These are phyloP conservation scores for Phainopepla nitens DNA, from an alignment of 2,113 vertebrate species.

Conservation along the genomic window DNA sequence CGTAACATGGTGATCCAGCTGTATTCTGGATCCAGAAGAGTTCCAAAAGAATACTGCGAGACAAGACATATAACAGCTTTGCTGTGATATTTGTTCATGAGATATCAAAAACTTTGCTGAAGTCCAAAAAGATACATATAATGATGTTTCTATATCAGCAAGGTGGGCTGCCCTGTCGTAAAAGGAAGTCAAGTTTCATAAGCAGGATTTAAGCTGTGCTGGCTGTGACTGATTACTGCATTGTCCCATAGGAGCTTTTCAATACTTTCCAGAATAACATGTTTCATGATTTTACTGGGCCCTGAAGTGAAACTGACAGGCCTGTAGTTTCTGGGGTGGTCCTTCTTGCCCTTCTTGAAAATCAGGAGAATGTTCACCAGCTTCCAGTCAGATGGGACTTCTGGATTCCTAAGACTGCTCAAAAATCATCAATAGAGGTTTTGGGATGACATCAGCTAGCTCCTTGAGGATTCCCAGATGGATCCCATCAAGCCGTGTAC, in stretches of 20 bases:
- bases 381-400: not conserved
- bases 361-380: not conserved
- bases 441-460: not conserved
- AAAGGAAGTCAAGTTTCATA: not conserved
- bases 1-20: not conserved
- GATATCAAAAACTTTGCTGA: not conserved
- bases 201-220: not conserved
- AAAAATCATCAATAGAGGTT: not conserved
- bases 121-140: not conserved
- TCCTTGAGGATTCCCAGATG: not conserved
- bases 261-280: not conserved
- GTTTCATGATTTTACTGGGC: not conserved
- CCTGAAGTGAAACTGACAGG: not conserved
- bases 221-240: not conserved
- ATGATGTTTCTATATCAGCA: not conserved
- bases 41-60: not conserved
- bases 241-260: not conserved
- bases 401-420: not conserved
- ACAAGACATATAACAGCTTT: not conserved
- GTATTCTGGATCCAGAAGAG: not conserved
- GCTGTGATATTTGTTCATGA: not conserved
- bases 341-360: not conserved
- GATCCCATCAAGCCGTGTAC: not conserved
- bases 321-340: not conserved
- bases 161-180: accelerated